Base-by-base conservation (phyloP, 2,888 invertebrate genomes). In the Diaphora mendica region DNA sequence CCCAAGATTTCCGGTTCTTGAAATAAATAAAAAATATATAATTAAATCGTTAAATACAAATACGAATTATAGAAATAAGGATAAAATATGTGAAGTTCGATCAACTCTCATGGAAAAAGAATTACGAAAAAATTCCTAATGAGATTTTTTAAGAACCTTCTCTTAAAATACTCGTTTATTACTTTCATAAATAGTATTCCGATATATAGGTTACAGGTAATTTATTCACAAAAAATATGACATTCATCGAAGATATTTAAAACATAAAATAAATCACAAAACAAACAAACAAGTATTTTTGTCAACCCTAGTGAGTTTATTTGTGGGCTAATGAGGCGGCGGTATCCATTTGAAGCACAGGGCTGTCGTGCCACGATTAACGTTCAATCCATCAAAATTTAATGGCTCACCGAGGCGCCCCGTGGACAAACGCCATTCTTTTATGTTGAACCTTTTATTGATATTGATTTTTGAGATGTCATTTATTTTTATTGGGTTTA, bases 301-400 rank as follows among this genome's bases (percentile, higher is more conserved):
- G 77, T 66, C 70, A 73, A 35, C 77, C 77, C 78, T 76, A 79
- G 78, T 75, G 74, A 64, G 76, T 78, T 85, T 85, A 86, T 85
- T 82, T 79, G 85, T 85, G 80, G 82, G 78, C 86, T 90, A 90
- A 91, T 89, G 89, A 92, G 91, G 83, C 87, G 85, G 85, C 88
- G 79, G 85, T 78, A 74, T 76, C 39, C 88, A 87, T 92, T 93
- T 91, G 92, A 91, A 84, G 84, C 83, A 62, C 75, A 88, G 87
- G 89, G 89, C 89, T 89, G 91, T 88, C 92, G 82, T 87, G 77
- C 71, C 71, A 75, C 88, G 86, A 84, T 88, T 86, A 88, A 85
- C 79, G 86, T 80, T 76, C 86, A 88, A 92, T 92, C 91, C 87
- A 91, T 92, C 92, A 92, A 88, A 87, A 81, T 85, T 87, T 91